phyloP scores from a whole-genome alignment of 2,888 invertebrate species.

The Galeruca laticollis region DNA sequence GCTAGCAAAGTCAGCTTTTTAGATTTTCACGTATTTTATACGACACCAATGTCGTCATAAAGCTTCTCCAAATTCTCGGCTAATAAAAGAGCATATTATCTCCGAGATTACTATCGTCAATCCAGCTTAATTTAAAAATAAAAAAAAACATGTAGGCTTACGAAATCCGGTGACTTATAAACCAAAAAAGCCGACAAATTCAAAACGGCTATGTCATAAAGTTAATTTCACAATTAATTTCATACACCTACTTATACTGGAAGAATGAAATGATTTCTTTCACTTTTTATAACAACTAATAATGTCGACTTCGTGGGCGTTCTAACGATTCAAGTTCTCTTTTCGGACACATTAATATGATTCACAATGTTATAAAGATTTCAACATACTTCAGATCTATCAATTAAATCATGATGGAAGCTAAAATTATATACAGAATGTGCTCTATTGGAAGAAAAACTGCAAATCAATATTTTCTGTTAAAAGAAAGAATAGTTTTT shows the following conservation, averaged over 20 bases:
- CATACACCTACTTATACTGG: not conserved
- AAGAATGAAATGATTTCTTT: not conserved
- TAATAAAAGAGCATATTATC: not conserved
- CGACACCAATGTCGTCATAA: not conserved
- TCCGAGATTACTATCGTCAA: not conserved
- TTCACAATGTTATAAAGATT: too few relatives aligned
- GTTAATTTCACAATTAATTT: conserved; percentile 2
- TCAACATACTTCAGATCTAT: too few relatives aligned
- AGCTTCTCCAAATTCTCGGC: too few relatives aligned
- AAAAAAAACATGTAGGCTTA: not conserved
- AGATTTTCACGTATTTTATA: too few relatives aligned
- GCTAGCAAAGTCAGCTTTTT: too few relatives aligned
- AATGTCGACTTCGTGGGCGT: not conserved
- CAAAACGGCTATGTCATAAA: not conserved
- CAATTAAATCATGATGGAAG: too few relatives aligned
- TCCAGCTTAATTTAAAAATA: not conserved
- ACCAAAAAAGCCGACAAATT: not conserved
- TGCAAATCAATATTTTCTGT: too few relatives aligned
- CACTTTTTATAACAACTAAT: not conserved
- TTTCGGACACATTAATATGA: too few relatives aligned
- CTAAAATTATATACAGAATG: too few relatives aligned
- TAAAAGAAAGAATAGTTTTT: too few relatives aligned
- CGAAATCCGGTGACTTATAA: not conserved
- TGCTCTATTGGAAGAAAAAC: too few relatives aligned
- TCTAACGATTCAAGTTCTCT: not conserved